Evolutionary conservation across 1,140 invertebrate genomes (phyloP).

Genomic region (Macrotrachela quadricornifera): DNA sequence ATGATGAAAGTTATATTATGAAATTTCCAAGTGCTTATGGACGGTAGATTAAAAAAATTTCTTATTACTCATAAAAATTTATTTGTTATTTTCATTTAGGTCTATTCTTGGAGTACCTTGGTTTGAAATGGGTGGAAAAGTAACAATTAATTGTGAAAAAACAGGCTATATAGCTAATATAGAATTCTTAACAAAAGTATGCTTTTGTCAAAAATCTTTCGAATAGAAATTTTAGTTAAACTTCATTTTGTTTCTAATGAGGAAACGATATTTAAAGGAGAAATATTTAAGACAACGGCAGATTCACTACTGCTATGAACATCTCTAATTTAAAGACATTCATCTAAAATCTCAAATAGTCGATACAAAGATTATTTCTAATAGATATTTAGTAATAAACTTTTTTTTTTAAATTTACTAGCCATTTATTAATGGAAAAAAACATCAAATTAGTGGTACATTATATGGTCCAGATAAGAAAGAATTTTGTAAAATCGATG

Average conservation of each 20-base stretch:
- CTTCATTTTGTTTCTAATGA: too few relatives aligned
- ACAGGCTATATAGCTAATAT: slow-evolving; percentile 34
- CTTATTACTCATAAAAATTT: background rate
- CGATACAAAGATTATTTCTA: background rate
- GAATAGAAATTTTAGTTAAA: too few relatives aligned
- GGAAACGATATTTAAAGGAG: too few relatives aligned
- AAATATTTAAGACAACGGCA: too few relatives aligned
- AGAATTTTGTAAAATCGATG: slow-evolving; percentile 57
- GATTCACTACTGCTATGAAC: too few relatives aligned
- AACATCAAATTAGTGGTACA: slow-evolving; percentile 28
- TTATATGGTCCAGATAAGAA: slow-evolving; percentile 54
- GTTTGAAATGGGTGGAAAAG: slow-evolving; percentile 35
- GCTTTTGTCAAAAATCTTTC: too few relatives aligned
- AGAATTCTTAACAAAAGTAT: slow-evolving; percentile 34
- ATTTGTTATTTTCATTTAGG: slow-evolving; percentile 13
- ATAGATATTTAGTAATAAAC: background rate
- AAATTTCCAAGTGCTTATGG: slow-evolving; percentile 37
- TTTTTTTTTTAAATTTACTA: slow-evolving; percentile 4
- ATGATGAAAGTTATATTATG: slow-evolving; percentile 33
- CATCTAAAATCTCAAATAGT: too few relatives aligned
- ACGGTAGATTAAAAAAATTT: slow-evolving; percentile 15
- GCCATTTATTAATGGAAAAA: slow-evolving; percentile 36
- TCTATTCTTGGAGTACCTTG: slow-evolving; percentile 35
- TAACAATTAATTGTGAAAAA: slow-evolving; percentile 29
- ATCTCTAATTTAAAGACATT: too few relatives aligned